A percentile compares a stretch with the other conserved stretches of the same genome.
Evolutionary conservation across 1,140 invertebrate genomes (phyloP).

Genomic region (Paracyclopina nana): DNA sequence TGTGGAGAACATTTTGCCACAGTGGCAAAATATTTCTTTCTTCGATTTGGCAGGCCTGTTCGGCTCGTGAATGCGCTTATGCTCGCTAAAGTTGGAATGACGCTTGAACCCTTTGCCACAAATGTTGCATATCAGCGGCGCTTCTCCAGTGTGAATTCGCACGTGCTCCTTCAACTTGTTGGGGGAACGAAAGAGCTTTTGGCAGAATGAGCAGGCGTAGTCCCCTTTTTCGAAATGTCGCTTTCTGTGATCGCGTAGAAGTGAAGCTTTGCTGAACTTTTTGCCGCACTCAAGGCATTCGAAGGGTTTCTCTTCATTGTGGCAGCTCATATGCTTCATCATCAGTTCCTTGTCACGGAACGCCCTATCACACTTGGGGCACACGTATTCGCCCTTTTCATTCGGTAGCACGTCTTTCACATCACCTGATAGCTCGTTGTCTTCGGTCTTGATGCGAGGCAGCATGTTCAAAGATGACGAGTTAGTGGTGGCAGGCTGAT

Average conservation of each 20-base stretch:
- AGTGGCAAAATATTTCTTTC: slow-evolving; percentile 12
- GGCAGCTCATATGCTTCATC: slow-evolving; percentile 8
- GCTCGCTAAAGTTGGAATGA: slow-evolving; percentile 8
- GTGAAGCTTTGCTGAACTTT: slow-evolving; percentile 5
- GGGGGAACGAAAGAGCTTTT: slow-evolving; percentile 8
- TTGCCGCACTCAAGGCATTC: slow-evolving; percentile 16
- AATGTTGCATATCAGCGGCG: slow-evolving; percentile 30
- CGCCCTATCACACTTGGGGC: slow-evolving; percentile 11
- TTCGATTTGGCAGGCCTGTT: not conserved
- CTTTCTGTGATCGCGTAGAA: not conserved
- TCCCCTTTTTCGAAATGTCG: slow-evolving; percentile 11
- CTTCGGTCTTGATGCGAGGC: not conserved
- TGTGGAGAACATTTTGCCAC: slow-evolving; percentile 12
- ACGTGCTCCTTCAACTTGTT: slow-evolving; percentile 65
- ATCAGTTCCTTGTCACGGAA: slow-evolving; percentile 12
- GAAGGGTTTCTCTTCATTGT: slow-evolving; percentile 14
- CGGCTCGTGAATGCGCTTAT: slow-evolving; percentile 8
- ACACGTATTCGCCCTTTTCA: slow-evolving; percentile 11
- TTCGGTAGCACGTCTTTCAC: not conserved
- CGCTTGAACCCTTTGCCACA: slow-evolving; percentile 11
- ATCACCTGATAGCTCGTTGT: not conserved
- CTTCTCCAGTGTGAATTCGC: slow-evolving; percentile 55
- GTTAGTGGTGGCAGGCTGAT: not conserved
- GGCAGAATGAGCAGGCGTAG: slow-evolving; percentile 1
- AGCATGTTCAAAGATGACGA: too few species aligned